Base-by-base conservation (phyloP, 2,113 vertebrate genomes). In the Pachycephala philippinensis region DNA sequence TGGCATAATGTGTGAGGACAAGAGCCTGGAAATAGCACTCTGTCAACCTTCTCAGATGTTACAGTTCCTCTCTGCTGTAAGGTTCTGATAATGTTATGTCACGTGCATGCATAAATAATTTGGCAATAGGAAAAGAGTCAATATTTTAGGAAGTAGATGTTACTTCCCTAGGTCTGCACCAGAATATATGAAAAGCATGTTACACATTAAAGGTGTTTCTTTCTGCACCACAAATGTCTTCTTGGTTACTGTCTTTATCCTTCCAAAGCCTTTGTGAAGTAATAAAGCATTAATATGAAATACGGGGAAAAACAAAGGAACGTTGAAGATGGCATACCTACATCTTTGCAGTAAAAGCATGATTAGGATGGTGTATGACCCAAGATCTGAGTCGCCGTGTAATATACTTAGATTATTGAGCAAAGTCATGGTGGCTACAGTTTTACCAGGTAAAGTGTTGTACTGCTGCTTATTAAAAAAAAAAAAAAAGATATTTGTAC, bases 301-400 rank as follows among this genome's bases (percentile, higher is more conserved):
- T 44, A 49, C 4, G n/a, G 28, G 44, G 35, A 71, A 47, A 45
- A 82, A 50, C 3, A 45, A 78, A 47, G 40, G 24, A 91, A 28
- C 7, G 2, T 4, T 47, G 40, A 47, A 19, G 33, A 68, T 68
- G 20, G 42, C 10, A 35, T 39, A 50, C 9, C 6, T 54, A 4
- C 39, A 9, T 52, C 66, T 86, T 44, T 69, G 30, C 30, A 65
- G 45, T 87, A 68, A 52, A 86, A 84, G 18, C 5, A 15, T 56
- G 18, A 50, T 71, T 45, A 68, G 56, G 26, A 10, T n/a, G 28
- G 9, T 45, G 10, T 45, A 47, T 76, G 53, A 89, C 15, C 10
- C 11, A 56, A 64, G 7, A 75, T 60, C 9, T 16, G 39, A 76
- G 23, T 42, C 0, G 0, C 33, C 45, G 27, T 60, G 23, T 30